These are phyloP conservation scores for Ptilorrhoa leucosticta DNA, from an alignment of 2,113 vertebrate species.

Conservation along the genomic window DNA sequence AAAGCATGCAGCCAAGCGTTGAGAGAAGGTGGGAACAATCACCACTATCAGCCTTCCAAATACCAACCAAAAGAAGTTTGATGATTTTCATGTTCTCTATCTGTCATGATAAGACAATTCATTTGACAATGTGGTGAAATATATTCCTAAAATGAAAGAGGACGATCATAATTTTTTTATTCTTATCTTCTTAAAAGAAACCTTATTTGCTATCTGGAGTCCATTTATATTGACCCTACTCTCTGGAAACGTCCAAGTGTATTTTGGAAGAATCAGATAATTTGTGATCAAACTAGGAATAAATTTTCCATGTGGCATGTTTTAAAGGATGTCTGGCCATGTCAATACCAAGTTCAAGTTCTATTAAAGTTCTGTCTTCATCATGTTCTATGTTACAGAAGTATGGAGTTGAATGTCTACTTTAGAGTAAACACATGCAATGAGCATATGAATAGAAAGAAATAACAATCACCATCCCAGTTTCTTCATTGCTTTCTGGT, in stretches of 20 bases:
- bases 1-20: neutral
- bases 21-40: neutral
- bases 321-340: neutral
- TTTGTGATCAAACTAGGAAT: neutral
- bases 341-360: neutral
- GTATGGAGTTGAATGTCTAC: neutral
- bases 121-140: conserved; percentile 17
- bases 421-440: neutral
- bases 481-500: neutral
- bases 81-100: neutral
- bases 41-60: neutral
- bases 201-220: neutral
- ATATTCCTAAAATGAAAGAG: neutral
- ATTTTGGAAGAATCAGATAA: neutral
- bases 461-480: neutral
- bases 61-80: neutral
- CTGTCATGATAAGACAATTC: neutral
- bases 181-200: neutral
- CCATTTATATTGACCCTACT: neutral
- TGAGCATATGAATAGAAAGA: neutral
- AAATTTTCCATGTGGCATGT: neutral
- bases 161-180: neutral
- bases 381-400: neutral
- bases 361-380: neutral
- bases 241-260: neutral